Percentiles rank a stretch among this genome's conserved stretches.
Conservation (phyloP, 2,888 invertebrate genomes). For the Callosobruchus maculatus region DNA sequence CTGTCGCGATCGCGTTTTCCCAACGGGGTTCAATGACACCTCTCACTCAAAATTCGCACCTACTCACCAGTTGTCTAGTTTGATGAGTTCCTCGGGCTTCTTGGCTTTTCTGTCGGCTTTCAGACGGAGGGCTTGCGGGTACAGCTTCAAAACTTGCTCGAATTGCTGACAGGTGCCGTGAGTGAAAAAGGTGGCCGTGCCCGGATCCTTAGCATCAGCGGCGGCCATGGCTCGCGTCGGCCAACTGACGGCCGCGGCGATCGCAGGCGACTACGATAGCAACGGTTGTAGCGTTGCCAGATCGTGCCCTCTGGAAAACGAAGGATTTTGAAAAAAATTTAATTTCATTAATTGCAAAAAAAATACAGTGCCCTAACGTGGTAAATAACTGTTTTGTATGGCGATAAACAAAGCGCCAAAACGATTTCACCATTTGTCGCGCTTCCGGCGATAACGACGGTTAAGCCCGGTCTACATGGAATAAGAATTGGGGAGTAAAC, state of each 20-base stretch:
- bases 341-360: not conserved
- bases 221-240: conserved; percentile 35
- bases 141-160: conserved; percentile 84
- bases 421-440: not conserved
- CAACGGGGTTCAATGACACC: conserved; percentile 44
- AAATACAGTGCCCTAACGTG: not conserved
- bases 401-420: not conserved
- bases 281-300: not conserved
- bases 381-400: not conserved
- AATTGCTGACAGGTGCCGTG: conserved; percentile 84
- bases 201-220: conserved; percentile 61
- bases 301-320: not conserved
- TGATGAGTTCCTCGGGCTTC: conserved; percentile 91
- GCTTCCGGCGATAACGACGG: not conserved
- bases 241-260: not conserved
- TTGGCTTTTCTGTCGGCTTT: conserved; percentile 89
- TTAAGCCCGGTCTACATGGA: not conserved
- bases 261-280: not conserved
- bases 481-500: too few relatives aligned
- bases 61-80: conserved; percentile 93
- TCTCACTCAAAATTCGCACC: conserved; percentile 19
- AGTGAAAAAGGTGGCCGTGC: conserved; percentile 90
- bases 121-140: conserved; percentile 85
- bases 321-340: not conserved
- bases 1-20: conserved; percentile 6